Percentiles rank a stretch among this genome's conserved stretches.
phyloP scores from a whole-genome alignment of 2,113 vertebrate species.

The Tilapia sparmanii region DNA sequence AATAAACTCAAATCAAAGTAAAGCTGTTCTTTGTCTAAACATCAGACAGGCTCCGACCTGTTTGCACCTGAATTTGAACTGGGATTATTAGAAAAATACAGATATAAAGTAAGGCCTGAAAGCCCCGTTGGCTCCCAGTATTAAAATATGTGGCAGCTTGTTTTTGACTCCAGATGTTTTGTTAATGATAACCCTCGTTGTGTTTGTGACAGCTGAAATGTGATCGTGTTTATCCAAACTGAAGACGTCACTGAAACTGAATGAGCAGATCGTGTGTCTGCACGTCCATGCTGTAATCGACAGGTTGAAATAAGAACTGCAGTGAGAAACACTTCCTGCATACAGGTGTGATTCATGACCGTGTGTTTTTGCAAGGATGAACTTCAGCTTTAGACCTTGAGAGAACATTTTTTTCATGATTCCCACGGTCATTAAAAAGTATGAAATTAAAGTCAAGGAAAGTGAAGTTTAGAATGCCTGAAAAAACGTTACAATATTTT shows the following conservation, averaged over 20 bases:
- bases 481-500: not conserved
- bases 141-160: not conserved
- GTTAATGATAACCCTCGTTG: not conserved
- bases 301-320: not conserved
- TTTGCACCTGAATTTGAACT: not conserved
- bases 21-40: not conserved
- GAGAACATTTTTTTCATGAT: not conserved
- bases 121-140: rapidly evolving
- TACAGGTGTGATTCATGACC: not conserved
- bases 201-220: not conserved
- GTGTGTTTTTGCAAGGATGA: not conserved
- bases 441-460: not conserved
- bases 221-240: not conserved
- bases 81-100: not conserved
- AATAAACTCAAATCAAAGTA: not conserved
- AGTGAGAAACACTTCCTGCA: not conserved
- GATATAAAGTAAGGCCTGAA: not conserved
- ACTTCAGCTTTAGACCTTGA: not conserved
- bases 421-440: not conserved
- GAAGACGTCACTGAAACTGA: slow-evolving; percentile 4
- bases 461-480: not conserved
- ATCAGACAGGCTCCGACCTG: not conserved
- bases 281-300: not conserved
- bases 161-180: not conserved
- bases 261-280: not conserved